phyloP scores from a whole-genome alignment of 2,797 vertebrate species.

The Sciaenops ocellatus region DNA sequence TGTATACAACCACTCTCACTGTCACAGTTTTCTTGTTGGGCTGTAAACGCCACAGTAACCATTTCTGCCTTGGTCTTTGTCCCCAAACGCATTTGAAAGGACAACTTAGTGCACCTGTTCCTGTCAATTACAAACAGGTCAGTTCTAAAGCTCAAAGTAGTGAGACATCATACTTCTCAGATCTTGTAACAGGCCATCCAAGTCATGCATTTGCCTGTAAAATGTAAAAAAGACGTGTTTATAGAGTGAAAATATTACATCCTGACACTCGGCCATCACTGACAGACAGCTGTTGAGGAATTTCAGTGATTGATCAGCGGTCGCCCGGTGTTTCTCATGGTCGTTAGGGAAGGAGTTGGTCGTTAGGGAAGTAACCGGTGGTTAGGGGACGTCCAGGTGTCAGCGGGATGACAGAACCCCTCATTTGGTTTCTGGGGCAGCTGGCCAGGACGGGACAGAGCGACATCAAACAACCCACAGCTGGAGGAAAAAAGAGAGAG shows the following conservation, averaged over 20 bases:
- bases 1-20: slow-evolving; percentile 65
- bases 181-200: background rate
- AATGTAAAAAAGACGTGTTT: slow-evolving; percentile 1
- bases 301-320: slow-evolving; percentile 68
- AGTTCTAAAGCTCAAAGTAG: background rate
- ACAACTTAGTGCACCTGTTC: slow-evolving; percentile 8
- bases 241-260: slow-evolving; percentile 20
- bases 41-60: slow-evolving; percentile 24
- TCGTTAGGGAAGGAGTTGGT: slow-evolving; percentile 62
- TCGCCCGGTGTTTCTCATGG: slow-evolving; percentile 66
- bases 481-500: slow-evolving; percentile 53
- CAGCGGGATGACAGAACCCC: slow-evolving; percentile 74
- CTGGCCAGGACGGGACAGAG: slow-evolving; percentile 61
- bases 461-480: slow-evolving; percentile 76
- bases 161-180: background rate
- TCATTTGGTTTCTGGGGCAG: slow-evolving; percentile 79
- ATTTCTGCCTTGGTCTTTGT: background rate
- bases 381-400: slow-evolving; percentile 83
- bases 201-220: background rate
- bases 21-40: slow-evolving; percentile 12
- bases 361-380: slow-evolving; percentile 70
- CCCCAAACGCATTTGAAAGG: background rate
- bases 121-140: background rate
- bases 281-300: slow-evolving; percentile 41
- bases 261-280: slow-evolving; percentile 21